These are phyloP conservation scores for Pyrgus malvae DNA, from an alignment of 2,888 invertebrate genomes.

Conservation along the genomic window DNA sequence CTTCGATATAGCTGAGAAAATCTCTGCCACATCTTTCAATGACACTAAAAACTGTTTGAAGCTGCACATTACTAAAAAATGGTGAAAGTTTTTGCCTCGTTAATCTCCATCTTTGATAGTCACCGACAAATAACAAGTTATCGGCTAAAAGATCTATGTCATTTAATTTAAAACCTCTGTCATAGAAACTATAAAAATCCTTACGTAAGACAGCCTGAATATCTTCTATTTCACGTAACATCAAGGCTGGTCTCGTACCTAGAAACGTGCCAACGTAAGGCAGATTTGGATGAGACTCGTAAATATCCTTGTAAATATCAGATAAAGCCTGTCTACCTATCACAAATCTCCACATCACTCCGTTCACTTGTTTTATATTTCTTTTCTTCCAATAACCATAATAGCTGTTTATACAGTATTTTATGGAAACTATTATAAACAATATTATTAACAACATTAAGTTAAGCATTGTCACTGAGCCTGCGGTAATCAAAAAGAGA, in stretches of 20 bases:
- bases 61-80: slow-evolving; percentile 55
- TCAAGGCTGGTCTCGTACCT: slow-evolving; percentile 38
- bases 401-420: not conserved
- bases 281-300: slow-evolving; percentile 24
- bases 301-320: slow-evolving; percentile 31
- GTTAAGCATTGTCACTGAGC: not conserved
- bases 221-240: slow-evolving; percentile 47
- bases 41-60: slow-evolving; percentile 63
- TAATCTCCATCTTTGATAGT: slow-evolving; percentile 60
- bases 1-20: slow-evolving; percentile 47
- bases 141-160: slow-evolving; percentile 48
- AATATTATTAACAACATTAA: not conserved
- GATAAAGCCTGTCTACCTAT: slow-evolving; percentile 25
- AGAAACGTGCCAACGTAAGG: slow-evolving; percentile 28
- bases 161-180: slow-evolving; percentile 46
- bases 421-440: not conserved
- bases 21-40: slow-evolving; percentile 57
- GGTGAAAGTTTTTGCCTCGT: slow-evolving; percentile 60
- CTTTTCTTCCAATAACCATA: slow-evolving; percentile 33
- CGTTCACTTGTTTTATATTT: slow-evolving; percentile 28
- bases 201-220: slow-evolving; percentile 46
- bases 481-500: not conserved
- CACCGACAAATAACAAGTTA: slow-evolving; percentile 48
- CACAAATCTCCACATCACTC: slow-evolving; percentile 29
- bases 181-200: slow-evolving; percentile 50